These are phyloP conservation scores for Ammospiza nelsoni DNA, from an alignment of 2,113 vertebrate genomes.

Conservation along the genomic window DNA sequence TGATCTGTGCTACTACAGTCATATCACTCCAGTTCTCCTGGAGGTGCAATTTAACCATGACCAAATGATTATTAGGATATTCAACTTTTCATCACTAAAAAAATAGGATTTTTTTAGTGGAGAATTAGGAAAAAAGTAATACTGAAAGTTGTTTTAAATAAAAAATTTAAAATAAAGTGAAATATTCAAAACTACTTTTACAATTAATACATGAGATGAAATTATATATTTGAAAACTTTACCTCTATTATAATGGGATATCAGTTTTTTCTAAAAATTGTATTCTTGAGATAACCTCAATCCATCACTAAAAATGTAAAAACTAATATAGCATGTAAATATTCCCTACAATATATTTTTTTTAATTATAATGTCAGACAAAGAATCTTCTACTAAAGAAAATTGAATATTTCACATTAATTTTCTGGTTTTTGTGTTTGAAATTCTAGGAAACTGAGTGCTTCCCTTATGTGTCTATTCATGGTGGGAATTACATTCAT, in stretches of 20 bases:
- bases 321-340: neutral
- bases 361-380: neutral
- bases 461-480: neutral
- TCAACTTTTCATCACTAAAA: neutral
- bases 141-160: neutral
- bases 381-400: neutral
- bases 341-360: neutral
- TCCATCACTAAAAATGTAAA: neutral
- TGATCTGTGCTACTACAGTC: neutral
- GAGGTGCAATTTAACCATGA: neutral
- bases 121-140: neutral
- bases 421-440: neutral
- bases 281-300: neutral
- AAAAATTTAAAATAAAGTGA: neutral
- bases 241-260: neutral
- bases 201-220: neutral
- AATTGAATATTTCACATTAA: accelerated
- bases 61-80: neutral
- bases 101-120: neutral
- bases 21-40: neutral
- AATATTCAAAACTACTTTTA: neutral
- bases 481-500: neutral
- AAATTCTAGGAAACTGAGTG: neutral
- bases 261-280: neutral
- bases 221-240: neutral